Percentiles rank a stretch among this genome's conserved stretches.
Conservation (phyloP, 2,888 invertebrate species). For the Andrena bucephala region DNA sequence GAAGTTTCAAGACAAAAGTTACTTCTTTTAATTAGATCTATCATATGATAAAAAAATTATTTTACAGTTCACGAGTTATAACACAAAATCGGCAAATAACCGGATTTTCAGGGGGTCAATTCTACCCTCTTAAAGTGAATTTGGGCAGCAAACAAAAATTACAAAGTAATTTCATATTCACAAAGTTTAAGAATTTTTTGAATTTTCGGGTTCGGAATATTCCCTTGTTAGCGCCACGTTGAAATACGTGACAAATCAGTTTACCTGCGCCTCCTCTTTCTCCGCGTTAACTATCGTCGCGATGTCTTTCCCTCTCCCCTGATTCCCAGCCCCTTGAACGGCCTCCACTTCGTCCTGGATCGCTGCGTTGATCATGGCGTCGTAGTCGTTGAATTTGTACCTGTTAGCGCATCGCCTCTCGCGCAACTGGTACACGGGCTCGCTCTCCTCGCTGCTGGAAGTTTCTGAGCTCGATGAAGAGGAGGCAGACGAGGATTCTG, state of each 20-base stretch:
- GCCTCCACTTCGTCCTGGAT: constrained; percentile 92
- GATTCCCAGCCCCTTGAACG: constrained; percentile 92
- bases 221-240: neutral
- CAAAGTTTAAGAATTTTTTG: too few relatives aligned
- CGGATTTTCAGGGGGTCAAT: too few relatives aligned
- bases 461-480: constrained; percentile 79
- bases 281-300: constrained; percentile 93
- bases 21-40: too few relatives aligned
- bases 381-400: constrained; percentile 96
- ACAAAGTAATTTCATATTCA: too few relatives aligned
- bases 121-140: too few relatives aligned
- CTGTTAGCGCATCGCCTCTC: constrained; percentile 93
- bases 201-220: too few relatives aligned
- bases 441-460: constrained; percentile 87
- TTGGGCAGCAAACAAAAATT: too few relatives aligned
- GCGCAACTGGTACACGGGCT: constrained; percentile 94
- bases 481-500: constrained; percentile 75
- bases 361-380: constrained; percentile 97
- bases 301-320: constrained; percentile 95
- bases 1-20: too few relatives aligned
- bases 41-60: too few relatives aligned
- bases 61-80: too few relatives aligned
- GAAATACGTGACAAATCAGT: constrained; percentile 12
- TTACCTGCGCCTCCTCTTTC: constrained; percentile 87
- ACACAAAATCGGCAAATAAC: too few relatives aligned